phyloP scores from a whole-genome alignment of 2,888 invertebrate genomes.

The Ectemnius lituratus region DNA sequence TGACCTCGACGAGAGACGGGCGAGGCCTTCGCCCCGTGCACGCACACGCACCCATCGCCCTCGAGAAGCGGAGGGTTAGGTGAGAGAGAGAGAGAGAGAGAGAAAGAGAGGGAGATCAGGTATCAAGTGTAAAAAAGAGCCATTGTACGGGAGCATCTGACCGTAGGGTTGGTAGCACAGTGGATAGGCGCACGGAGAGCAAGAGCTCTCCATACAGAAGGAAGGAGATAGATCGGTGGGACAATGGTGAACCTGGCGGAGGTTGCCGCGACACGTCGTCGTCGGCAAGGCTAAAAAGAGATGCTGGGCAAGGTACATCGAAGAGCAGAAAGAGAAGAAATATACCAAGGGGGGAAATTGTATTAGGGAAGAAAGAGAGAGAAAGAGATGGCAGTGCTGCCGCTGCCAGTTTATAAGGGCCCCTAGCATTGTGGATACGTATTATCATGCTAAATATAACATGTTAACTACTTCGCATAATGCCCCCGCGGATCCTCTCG shows the following conservation, averaged over 20 bases:
- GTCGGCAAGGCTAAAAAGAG: constrained; percentile 35
- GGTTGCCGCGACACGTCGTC: constrained; percentile 41
- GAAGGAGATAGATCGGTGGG: constrained; percentile 16
- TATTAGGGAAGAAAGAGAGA: constrained; percentile 32
- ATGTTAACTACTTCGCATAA: constrained; percentile 85
- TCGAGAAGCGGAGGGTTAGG: constrained; percentile 56
- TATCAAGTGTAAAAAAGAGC: constrained; percentile 72
- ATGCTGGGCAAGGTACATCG: constrained; percentile 31
- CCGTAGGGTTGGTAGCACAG: constrained; percentile 72
- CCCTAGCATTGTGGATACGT: constrained; percentile 73
- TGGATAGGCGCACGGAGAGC: constrained; percentile 44
- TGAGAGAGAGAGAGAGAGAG: constrained; percentile 64
- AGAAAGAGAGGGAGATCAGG: constrained; percentile 64
- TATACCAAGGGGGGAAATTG: constrained; percentile 30
- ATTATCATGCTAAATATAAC: constrained; percentile 79
- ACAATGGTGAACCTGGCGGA: constrained; percentile 38
- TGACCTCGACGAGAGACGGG: constrained; percentile 13
- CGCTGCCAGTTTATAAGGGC: constrained; percentile 77
- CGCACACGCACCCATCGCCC: background rate
- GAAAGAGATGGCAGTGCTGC: constrained; percentile 39
- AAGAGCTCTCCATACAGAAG: constrained; percentile 17
- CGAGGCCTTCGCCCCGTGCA: background rate
- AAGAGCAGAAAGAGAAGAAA: constrained; percentile 29
- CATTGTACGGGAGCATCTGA: constrained; percentile 77
- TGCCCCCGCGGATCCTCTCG: constrained; percentile 58